Base-by-base conservation (phyloP, 1,140 invertebrate genomes). In the Drosophila murphyi region DNA sequence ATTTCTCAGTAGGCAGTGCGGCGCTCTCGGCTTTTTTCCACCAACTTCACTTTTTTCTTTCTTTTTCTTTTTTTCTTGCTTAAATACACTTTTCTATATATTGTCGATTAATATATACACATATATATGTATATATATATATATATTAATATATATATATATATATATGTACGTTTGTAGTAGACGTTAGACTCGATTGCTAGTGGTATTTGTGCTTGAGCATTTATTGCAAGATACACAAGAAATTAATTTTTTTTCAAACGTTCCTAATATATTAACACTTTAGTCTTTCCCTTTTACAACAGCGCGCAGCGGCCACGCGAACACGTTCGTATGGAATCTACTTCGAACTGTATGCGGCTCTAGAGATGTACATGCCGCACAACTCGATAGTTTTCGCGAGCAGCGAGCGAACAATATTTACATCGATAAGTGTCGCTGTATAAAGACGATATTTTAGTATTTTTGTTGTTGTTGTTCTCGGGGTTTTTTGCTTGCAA, bases 221-320 rank as follows among this genome's bases (percentile, higher is more conserved):
- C 45, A 57, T 60, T 72, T 59, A 69, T 60, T 71, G 60, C 72
- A 48, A 50, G 72, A 75, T 71, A 55, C 75, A 74, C 39, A 12
- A 68, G 60, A 65, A n/a, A 8, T 43, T 51, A 52, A 43, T 59
- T 59, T 59, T 72, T 75, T 72, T 64, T 12, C 55, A 20, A 35
- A 54, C 69, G 47, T 56, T 45, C 72, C 45, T 55, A 64, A 71
- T 72, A 54, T 72, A 43, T 43, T 43, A 47, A 60, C 61, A 76
- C 73, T 56, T 54, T 47, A 69, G 55, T 72, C 73, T 76, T 59
- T 72, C 60, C 63, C 59, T 75, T 63, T 72, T 67, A 67, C 73
- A 73, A 67, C 73, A 73, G 48, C 77, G 77, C 77, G 70, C 74
- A 80, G 72, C 72, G 54, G 77, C 77, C 77, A 80, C 77, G 77